These are phyloP conservation scores for Netelia inedita DNA, from an alignment of 2,888 invertebrate species.

Conservation along the genomic window DNA sequence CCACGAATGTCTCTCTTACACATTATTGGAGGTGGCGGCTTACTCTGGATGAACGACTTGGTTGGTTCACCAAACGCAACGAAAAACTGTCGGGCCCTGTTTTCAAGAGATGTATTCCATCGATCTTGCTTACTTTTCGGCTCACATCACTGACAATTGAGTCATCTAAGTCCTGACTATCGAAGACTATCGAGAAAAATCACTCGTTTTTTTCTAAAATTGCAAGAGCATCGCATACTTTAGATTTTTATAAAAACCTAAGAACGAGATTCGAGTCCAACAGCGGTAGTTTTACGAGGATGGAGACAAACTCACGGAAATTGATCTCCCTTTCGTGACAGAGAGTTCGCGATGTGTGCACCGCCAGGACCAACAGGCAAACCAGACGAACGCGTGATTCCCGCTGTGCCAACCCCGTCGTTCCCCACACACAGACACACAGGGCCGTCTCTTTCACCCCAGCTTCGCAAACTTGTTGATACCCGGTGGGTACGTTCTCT, in stretches of 20 bases:
- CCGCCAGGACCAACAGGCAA: constrained; percentile 57
- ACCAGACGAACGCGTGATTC: constrained; percentile 64
- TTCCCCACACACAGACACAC: constrained; percentile 22
- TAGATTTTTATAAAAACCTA: not conserved
- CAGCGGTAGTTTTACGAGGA: constrained; percentile 6
- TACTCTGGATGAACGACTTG: constrained; percentile 21
- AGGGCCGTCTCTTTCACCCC: constrained; percentile 45
- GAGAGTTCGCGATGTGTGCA: constrained; percentile 27
- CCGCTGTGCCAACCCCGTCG: constrained; percentile 50
- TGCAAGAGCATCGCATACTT: not conserved
- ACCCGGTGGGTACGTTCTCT: constrained; percentile 64
- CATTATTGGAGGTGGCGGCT: constrained; percentile 26
- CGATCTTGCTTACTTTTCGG: too few relatives aligned
- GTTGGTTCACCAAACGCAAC: constrained; percentile 27
- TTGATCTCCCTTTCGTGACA: constrained; percentile 54
- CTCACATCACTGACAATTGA: too few relatives aligned
- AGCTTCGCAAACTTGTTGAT: constrained; percentile 68
- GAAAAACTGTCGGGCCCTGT: not conserved
- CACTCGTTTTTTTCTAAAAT: not conserved
- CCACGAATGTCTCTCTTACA: constrained; percentile 69
- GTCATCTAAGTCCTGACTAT: too few relatives aligned
- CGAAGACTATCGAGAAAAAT: not conserved
- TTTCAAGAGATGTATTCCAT: not conserved
- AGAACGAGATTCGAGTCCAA: not conserved
- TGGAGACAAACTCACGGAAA: constrained; percentile 46